Percentiles rank a stretch among this genome's conserved stretches.
Conservation (phyloP, 1,140 invertebrate genomes). For the Microplitis mediator region DNA sequence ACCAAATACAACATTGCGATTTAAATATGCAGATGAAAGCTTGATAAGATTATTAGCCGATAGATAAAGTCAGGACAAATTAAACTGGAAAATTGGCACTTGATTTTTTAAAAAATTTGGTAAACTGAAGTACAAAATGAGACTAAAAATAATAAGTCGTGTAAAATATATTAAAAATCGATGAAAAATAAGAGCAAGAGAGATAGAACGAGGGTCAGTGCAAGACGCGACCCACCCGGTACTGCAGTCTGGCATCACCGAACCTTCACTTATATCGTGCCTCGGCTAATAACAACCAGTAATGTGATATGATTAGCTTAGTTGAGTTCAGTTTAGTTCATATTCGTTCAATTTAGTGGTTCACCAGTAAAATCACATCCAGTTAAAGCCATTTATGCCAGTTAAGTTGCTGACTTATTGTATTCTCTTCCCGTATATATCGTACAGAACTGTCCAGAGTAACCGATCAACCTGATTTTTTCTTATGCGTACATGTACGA, state of each 20-base stretch:
- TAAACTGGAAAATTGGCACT: too few relatives aligned
- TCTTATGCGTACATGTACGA: neutral
- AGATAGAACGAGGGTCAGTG: conserved; percentile 53
- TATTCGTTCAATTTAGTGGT: conserved; percentile 62
- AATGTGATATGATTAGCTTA: conserved; percentile 64
- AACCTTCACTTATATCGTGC: conserved; percentile 62
- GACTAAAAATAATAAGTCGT: neutral
- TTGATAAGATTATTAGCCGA: too few relatives aligned
- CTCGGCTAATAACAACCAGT: conserved; percentile 61
- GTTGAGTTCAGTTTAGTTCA: conserved; percentile 64
- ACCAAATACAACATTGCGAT: too few relatives aligned
- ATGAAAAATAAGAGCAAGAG: conserved; percentile 17
- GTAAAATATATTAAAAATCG: conserved; percentile 14
- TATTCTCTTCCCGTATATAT: conserved; percentile 27
- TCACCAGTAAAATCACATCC: conserved; percentile 61
- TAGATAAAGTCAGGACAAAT: too few relatives aligned
- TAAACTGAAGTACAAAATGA: neutral
- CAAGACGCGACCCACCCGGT: conserved; percentile 57
- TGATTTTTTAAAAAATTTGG: neutral
- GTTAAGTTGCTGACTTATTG: conserved; percentile 57
- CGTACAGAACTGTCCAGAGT: neutral
- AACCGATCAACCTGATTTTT: neutral
- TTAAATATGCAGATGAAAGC: too few relatives aligned
- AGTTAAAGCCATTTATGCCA: conserved; percentile 61
- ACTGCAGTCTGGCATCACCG: conserved; percentile 55